Evolutionary conservation across 1,140 invertebrate genomes (phyloP).

Genomic region (Rhyzopertha dominica): DNA sequence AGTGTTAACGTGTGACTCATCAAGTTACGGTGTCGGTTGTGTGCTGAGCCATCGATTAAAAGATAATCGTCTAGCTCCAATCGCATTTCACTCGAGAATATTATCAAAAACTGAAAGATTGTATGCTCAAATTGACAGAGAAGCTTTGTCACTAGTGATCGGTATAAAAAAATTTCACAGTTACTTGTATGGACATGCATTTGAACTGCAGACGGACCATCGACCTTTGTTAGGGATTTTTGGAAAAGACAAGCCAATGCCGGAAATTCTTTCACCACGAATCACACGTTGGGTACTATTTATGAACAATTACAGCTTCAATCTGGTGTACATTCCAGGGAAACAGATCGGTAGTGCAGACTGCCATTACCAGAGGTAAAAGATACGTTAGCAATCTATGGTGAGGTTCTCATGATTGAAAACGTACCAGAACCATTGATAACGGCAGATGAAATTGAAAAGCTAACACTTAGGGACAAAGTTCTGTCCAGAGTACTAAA

Average conservation of each 20-base stretch:
- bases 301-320: too few species aligned
- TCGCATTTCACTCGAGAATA: conserved; percentile 47
- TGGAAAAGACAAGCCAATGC: conserved; percentile 35
- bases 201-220: conserved; percentile 50
- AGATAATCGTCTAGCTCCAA: too few species aligned
- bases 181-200: conserved; percentile 50
- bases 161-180: conserved; percentile 51
- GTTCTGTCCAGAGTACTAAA: too few species aligned
- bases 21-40: too few species aligned
- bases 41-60: too few species aligned
- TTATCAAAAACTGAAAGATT: conserved; percentile 46
- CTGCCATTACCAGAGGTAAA: conserved; percentile 40
- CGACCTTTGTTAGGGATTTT: conserved; percentile 49
- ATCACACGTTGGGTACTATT: conserved; percentile 41
- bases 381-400: conserved; percentile 17
- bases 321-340: too few species aligned
- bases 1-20: too few species aligned
- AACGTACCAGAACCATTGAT: conserved; percentile 14
- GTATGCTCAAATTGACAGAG: conserved; percentile 52
- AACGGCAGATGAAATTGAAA: conserved; percentile 18
- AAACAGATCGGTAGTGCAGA: too few species aligned
- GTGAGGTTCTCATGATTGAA: conserved; percentile 8
- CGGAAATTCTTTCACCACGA: conserved; percentile 30
- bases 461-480: conserved; percentile 13
- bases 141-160: conserved; percentile 51